Evolutionary conservation across 2,888 invertebrate species (phyloP).

Genomic region (Blastobasis lacticolella): DNA sequence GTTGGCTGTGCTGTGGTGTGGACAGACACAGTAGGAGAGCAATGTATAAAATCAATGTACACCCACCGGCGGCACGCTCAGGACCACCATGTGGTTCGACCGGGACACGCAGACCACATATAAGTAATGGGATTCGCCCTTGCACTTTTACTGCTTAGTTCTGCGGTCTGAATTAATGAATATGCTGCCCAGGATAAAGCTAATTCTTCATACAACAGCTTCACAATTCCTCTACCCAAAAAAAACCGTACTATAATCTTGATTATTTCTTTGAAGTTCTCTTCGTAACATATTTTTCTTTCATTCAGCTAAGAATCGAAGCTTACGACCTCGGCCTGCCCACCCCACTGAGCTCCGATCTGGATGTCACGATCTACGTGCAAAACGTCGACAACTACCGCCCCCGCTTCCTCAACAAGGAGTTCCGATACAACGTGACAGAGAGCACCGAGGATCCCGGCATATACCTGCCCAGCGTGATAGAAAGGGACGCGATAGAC

Average conservation of each 20-base stretch:
- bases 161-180: too few species aligned
- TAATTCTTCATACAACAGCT: too few species aligned
- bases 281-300: not conserved
- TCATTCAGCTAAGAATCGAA: constrained; percentile 85
- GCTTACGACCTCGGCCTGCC: constrained; percentile 92
- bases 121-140: too few species aligned
- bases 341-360: constrained; percentile 88
- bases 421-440: constrained; percentile 82
- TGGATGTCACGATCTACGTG: constrained; percentile 90
- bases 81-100: constrained; percentile 81
- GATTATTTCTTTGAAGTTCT: too few species aligned
- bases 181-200: too few species aligned
- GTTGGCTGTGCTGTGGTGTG: too few species aligned
- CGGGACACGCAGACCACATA: constrained; percentile 90
- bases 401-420: constrained; percentile 86
- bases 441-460: constrained; percentile 76
- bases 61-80: constrained; percentile 85
- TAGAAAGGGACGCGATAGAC: constrained; percentile 89
- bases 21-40: too few species aligned
- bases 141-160: too few species aligned
- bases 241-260: too few species aligned
- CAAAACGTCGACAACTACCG: constrained; percentile 92
- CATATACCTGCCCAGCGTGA: constrained; percentile 82
- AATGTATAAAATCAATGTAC: constrained; percentile 76
- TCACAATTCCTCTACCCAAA: too few species aligned